Evolutionary conservation across 2,888 invertebrate genomes (phyloP).

Genomic region (Drosophila limbata): DNA sequence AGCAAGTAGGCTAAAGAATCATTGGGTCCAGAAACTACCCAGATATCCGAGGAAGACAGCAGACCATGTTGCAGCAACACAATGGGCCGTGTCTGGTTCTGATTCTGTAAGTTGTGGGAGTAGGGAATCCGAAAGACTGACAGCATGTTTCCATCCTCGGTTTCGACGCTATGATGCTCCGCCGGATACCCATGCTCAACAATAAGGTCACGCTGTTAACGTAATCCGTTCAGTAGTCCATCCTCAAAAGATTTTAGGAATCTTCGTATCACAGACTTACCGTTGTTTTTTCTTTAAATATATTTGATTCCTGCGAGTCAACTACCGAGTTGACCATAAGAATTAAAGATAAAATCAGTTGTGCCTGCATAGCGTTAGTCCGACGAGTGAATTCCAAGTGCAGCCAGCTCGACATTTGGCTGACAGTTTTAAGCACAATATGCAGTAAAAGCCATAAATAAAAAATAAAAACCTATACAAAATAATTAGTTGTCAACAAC

Average conservation of each 20-base stretch:
- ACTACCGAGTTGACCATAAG: constrained; percentile 12
- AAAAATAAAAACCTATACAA: too few relatives aligned
- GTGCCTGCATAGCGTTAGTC: constrained; percentile 16
- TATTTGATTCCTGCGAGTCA: constrained; percentile 13
- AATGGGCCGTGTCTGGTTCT: constrained; percentile 58
- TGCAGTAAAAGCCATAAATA: too few relatives aligned
- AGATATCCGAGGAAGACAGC: constrained; percentile 74
- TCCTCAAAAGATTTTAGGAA: neutral
- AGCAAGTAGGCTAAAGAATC: constrained; percentile 71
- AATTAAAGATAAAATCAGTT: constrained; percentile 11
- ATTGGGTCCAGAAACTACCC: constrained; percentile 73
- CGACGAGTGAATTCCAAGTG: neutral
- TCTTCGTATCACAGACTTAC: constrained; percentile 31
- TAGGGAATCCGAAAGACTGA: constrained; percentile 78
- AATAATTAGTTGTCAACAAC: too few relatives aligned
- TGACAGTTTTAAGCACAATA: neutral
- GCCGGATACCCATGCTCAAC: constrained; percentile 87
- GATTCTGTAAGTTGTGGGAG: constrained; percentile 66
- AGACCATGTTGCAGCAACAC: constrained; percentile 86
- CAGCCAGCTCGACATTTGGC: constrained; percentile 5
- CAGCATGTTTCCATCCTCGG: constrained; percentile 77
- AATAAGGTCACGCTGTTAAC: constrained; percentile 60
- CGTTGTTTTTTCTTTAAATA: constrained; percentile 31
- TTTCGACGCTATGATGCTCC: constrained; percentile 87
- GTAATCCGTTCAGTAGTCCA: neutral